A percentile compares a stretch with the other conserved stretches of the same genome.
These are phyloP conservation scores for Brotula barbata DNA, from an alignment of 2,797 vertebrate genomes.

Conservation along the genomic window DNA sequence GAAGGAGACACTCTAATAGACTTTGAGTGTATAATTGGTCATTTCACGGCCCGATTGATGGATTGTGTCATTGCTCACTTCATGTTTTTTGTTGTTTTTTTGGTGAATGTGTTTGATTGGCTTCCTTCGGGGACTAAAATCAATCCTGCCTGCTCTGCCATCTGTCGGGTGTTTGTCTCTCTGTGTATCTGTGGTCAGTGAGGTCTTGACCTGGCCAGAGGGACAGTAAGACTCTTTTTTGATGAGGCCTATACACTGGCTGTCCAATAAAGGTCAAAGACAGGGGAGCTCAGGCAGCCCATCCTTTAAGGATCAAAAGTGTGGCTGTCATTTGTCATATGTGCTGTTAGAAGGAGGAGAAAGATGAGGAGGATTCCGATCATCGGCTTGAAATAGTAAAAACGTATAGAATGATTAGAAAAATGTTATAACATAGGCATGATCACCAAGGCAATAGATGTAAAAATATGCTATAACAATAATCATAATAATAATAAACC, in stretches of 20 bases:
- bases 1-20: conserved; percentile 56
- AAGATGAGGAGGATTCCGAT: too few relatives aligned
- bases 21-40: conserved; percentile 65
- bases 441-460: too few relatives aligned
- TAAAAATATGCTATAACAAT: too few relatives aligned
- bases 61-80: conserved; percentile 66
- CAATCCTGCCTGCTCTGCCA: conserved; percentile 57
- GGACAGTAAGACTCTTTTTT: conserved; percentile 46
- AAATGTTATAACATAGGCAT: too few relatives aligned
- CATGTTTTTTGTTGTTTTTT: conserved; percentile 47
- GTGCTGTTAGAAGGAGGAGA: conserved; percentile 26
- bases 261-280: conserved; percentile 73
- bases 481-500: too few relatives aligned
- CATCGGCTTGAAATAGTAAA: too few relatives aligned
- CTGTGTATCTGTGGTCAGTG: conserved; percentile 54
- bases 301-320: conserved; percentile 62
- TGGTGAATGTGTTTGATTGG: conserved; percentile 78
- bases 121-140: conserved; percentile 75
- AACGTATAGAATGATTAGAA: too few relatives aligned
- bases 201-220: conserved; percentile 73
- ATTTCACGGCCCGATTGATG: conserved; percentile 56
- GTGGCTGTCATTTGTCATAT: conserved; percentile 29
- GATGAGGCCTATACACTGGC: conserved; percentile 50
- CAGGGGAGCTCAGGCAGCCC: conserved; percentile 51
- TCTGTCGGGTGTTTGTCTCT: conserved; percentile 57